Evolutionary conservation across 2,888 invertebrate species (phyloP).

Genomic region (Bibio marci): DNA sequence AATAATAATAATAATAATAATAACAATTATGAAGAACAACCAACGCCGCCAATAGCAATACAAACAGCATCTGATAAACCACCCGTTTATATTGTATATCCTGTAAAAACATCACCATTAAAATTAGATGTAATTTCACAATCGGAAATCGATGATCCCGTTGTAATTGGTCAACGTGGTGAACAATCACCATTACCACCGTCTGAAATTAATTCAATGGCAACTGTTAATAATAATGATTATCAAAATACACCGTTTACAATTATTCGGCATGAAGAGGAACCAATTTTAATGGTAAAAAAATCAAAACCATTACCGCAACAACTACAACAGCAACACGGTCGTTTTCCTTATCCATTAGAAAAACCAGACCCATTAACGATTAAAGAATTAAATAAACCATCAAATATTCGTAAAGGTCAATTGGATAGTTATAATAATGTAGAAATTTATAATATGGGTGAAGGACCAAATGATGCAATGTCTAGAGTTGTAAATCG

Average conservation of each 20-base stretch:
- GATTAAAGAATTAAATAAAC: conserved; percentile 15
- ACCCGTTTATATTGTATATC: conserved; percentile 40
- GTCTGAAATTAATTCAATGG: conserved; percentile 19
- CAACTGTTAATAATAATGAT: conserved; percentile 12
- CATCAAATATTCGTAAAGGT: conserved; percentile 12
- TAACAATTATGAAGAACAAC: no score
- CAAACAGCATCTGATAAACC: conserved; percentile 19
- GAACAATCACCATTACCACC: conserved; percentile 32
- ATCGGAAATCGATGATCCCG: conserved; percentile 28
- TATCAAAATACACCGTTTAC: conserved; percentile 30
- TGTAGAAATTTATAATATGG: conserved; percentile 6
- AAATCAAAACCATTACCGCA: conserved; percentile 25
- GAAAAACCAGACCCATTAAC: conserved; percentile 37
- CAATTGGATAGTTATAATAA: conserved; percentile 23
- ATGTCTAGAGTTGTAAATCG: conserved; percentile 31
- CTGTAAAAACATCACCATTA: conserved; percentile 33
- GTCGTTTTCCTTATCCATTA: conserved; percentile 46
- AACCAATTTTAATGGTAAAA: conserved; percentile 29
- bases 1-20: no score
- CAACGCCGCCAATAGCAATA: conserved; percentile 7
- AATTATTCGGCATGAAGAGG: conserved; percentile 28
- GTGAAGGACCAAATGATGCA: conserved; percentile 23
- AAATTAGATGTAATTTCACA: conserved; percentile 27
- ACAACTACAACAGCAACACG: conserved; percentile 24
- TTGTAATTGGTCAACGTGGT: conserved; percentile 36